Percentiles rank a stretch among this genome's conserved stretches.
Conservation (phyloP, 2,797 vertebrate species). For the Pitangus sulphuratus region DNA sequence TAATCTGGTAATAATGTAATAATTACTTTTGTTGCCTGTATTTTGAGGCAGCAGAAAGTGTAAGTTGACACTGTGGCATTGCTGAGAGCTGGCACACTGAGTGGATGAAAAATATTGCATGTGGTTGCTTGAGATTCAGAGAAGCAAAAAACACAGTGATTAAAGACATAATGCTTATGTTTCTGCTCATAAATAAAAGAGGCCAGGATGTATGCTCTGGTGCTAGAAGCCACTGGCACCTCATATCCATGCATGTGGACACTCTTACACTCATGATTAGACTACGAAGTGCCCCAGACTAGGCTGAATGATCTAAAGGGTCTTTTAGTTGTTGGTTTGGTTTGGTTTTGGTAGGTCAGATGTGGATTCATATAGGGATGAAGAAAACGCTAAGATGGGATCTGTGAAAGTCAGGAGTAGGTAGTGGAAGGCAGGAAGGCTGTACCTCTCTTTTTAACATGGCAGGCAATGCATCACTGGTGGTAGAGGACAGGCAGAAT, state of each 20-base stretch:
- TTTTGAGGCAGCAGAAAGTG: neutral
- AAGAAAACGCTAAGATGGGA: neutral
- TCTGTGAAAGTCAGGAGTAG: neutral
- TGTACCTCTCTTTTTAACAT: neutral
- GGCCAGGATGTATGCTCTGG: neutral
- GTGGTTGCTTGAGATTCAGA: neutral
- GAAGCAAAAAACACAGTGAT: accelerated
- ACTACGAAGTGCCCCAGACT: neutral
- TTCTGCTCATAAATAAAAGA: neutral
- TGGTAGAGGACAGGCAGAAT: neutral
- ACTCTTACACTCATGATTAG: neutral
- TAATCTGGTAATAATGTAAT: neutral
- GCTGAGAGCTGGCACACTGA: neutral
- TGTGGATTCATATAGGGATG: neutral
- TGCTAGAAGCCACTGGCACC: neutral
- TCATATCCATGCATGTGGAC: neutral
- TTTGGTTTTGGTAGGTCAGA: neutral
- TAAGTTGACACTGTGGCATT: neutral
- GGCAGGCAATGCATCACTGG: accelerated
- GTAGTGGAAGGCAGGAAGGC: neutral
- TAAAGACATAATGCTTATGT: neutral
- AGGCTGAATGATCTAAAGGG: neutral
- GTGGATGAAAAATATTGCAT: neutral
- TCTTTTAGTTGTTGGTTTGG: no score
- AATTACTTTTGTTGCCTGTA: neutral